Evolutionary conservation across 2,797 vertebrate species (phyloP), one percentile per base, ranked within the genome.

Genomic region (Cynopterus sphinx): DNA sequence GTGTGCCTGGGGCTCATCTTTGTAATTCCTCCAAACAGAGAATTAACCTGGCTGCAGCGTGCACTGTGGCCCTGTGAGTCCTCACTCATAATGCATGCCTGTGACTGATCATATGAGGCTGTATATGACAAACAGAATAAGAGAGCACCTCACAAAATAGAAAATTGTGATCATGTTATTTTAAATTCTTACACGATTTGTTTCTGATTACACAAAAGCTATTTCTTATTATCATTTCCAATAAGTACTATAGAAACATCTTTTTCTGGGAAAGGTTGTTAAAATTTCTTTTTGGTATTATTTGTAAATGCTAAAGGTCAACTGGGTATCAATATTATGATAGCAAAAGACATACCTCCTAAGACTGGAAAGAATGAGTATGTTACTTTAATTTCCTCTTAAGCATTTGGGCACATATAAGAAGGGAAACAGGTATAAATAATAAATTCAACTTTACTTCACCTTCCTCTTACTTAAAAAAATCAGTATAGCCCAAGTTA

Each of bases 281-380:
- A 61, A 95, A 84, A 88, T 46, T 83, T 94, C 61, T 91, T 97
- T 92, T 91, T 39, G 77, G 31, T 96, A 84, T 96, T 96, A 70
- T 28, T 93, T 92, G 39, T 51, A 91, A 94, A 87, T 53, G 77
- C 11, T 79, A 24, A 95, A 91, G 53, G 77, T 83, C 78, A 93
- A 86, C 3, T 41, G 19, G 33, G 43, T 83, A 85, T 92, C 51
- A 92, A 75, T 59, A 90, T 77, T 39, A 39, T 28, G 73, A 91
- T 31, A 88, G 61, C 19, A 92, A 92, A 73, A 86, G 46, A 33
- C 36, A 84, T 8, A 87, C 26, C 28, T 95, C 31, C 49, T 61
- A 75, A 87, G 51, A 59, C 33, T 39, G 89, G 73, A 83, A 0
- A 83, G 28, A 90, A 96, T 53, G 63, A 79, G 33, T 28, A 28